Percentiles rank a stretch among this genome's conserved stretches.
phyloP scores from a whole-genome alignment of 1,140 invertebrate species.

The Kradibia gibbosae region DNA sequence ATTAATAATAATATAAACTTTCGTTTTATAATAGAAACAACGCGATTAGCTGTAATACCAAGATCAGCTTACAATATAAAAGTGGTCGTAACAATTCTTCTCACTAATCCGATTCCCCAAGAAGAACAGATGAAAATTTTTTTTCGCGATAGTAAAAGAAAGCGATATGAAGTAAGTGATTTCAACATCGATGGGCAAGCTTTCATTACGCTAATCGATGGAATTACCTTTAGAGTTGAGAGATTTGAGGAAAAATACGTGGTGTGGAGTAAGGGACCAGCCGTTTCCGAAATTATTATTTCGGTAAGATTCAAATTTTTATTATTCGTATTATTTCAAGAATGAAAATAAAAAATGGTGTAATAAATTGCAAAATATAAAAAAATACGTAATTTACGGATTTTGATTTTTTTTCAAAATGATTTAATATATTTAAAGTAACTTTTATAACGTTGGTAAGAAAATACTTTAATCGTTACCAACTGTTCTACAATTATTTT shows the following conservation, averaged over 20 bases:
- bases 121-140: conserved; percentile 60
- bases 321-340: neutral
- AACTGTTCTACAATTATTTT: too few relatives aligned
- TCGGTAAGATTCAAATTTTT: conserved; percentile 70
- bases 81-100: conserved; percentile 63
- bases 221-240: conserved; percentile 74
- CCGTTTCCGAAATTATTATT: conserved; percentile 74
- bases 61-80: conserved; percentile 66
- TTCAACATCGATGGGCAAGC: conserved; percentile 56
- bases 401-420: too few relatives aligned
- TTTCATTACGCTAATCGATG: conserved; percentile 68
- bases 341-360: too few relatives aligned
- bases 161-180: conserved; percentile 61
- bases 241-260: conserved; percentile 70
- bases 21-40: conserved; percentile 67
- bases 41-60: conserved; percentile 72
- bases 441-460: too few relatives aligned
- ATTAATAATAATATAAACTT: neutral
- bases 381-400: too few relatives aligned
- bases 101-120: conserved; percentile 45
- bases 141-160: conserved; percentile 60
- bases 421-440: too few relatives aligned
- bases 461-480: too few relatives aligned
- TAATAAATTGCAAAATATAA: too few relatives aligned
- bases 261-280: conserved; percentile 75